Evolutionary conservation across 2,113 vertebrate species (phyloP).

Genomic region (Piprites chloris): DNA sequence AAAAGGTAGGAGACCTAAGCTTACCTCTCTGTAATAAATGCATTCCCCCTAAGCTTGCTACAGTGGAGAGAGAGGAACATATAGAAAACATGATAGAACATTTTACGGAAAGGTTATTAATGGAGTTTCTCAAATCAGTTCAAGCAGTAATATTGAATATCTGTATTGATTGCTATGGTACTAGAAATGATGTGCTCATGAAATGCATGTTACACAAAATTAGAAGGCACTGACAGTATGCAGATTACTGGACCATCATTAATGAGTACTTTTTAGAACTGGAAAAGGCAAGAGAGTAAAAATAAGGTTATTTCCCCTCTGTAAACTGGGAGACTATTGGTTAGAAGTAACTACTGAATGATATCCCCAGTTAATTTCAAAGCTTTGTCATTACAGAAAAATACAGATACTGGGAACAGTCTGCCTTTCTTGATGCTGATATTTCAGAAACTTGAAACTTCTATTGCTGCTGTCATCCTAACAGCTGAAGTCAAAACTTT

Average conservation of each 20-base stretch:
- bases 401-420: not conserved
- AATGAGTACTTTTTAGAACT: not conserved
- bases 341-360: not conserved
- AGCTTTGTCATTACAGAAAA: not conserved
- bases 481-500: not conserved
- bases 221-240: not conserved
- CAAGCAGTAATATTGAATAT: not conserved
- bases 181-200: not conserved
- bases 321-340: not conserved
- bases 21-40: not conserved
- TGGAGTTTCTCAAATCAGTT: not conserved
- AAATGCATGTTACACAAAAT: not conserved
- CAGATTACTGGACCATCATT: not conserved
- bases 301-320: not conserved
- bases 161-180: not conserved
- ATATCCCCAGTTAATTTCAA: not conserved
- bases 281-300: not conserved
- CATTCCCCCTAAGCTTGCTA: not conserved
- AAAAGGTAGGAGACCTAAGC: not conserved
- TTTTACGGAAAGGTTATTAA: not conserved
- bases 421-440: not conserved
- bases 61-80: not conserved
- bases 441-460: not conserved
- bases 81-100: not conserved
- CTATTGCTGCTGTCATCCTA: not conserved